These are phyloP conservation scores for Copidosoma floridanum DNA, from an alignment of 1,140 invertebrate species.

Conservation along the genomic window DNA sequence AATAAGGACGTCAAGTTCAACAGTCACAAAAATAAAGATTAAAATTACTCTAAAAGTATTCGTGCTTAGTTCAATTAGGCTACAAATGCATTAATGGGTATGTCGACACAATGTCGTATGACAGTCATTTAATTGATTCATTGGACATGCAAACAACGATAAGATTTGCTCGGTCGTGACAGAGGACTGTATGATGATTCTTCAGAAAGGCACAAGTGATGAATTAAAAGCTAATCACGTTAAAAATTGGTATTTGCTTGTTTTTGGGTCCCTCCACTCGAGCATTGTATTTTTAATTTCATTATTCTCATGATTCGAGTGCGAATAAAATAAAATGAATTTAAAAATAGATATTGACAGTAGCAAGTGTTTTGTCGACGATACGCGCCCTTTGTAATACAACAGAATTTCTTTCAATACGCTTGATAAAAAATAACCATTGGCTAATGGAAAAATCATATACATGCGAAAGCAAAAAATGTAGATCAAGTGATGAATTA, in stretches of 20 bases:
- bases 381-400: slow-evolving; percentile 16
- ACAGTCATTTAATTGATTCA: too few relatives aligned
- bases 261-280: slow-evolving; percentile 26
- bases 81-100: too few relatives aligned
- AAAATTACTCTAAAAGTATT: too few relatives aligned
- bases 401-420: slow-evolving; percentile 13
- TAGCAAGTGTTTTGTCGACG: slow-evolving; percentile 5
- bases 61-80: too few relatives aligned
- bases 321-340: slow-evolving; percentile 19
- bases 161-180: slow-evolving; percentile 1
- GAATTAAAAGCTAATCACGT: slow-evolving; percentile 28
- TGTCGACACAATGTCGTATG: too few relatives aligned
- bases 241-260: slow-evolving; percentile 31
- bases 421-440: slow-evolving; percentile 1
- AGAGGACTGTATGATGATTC: neutral
- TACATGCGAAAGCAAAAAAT: neutral
- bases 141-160: too few relatives aligned
- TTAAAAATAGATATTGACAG: neutral
- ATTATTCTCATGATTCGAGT: slow-evolving; percentile 3
- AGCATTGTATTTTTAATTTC: slow-evolving; percentile 11
- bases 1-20: neutral
- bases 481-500: neutral
- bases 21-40: too few relatives aligned
- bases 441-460: slow-evolving; percentile 18
- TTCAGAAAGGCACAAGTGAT: neutral